Evolutionary conservation across 2,888 invertebrate species (phyloP).

Genomic region (Drosophila paracracens): DNA sequence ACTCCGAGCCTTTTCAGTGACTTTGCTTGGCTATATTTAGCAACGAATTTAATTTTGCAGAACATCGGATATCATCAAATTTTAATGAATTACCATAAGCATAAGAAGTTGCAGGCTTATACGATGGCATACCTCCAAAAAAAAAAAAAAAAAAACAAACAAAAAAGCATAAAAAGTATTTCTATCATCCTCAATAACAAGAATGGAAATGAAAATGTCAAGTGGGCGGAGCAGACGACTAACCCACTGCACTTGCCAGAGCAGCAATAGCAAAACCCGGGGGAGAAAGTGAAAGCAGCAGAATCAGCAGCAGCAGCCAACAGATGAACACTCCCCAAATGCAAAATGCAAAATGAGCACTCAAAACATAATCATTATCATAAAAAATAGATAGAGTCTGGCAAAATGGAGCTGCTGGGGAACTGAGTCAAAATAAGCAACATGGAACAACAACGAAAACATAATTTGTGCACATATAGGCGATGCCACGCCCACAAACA

Average conservation of each 20-base stretch:
- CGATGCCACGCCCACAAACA: slow-evolving; percentile 36
- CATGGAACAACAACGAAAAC: slow-evolving; percentile 30
- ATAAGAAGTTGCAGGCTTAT: slow-evolving; percentile 17
- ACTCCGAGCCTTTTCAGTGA: not conserved
- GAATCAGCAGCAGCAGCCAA: not conserved
- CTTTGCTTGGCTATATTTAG: slow-evolving; percentile 9
- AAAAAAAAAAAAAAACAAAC: slow-evolving; percentile 16
- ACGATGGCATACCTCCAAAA: slow-evolving; percentile 12
- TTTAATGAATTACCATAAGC: slow-evolving; percentile 21
- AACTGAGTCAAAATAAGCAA: slow-evolving; percentile 31
- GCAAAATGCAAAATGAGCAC: slow-evolving; percentile 66
- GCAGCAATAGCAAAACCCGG: slow-evolving; percentile 16
- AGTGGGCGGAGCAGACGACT: not conserved
- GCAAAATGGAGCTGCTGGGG: slow-evolving; percentile 8
- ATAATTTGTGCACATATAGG: slow-evolving; percentile 52
- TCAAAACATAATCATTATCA: slow-evolving; percentile 67
- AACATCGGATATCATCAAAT: slow-evolving; percentile 17
- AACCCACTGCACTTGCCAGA: slow-evolving; percentile 20
- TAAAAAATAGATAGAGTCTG: slow-evolving; percentile 51
- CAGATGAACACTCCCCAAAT: slow-evolving; percentile 57
- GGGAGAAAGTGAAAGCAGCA: slow-evolving; percentile 43
- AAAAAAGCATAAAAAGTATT: slow-evolving; percentile 35
- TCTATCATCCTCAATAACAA: slow-evolving; percentile 35
- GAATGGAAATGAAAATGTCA: slow-evolving; percentile 28
- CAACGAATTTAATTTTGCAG: slow-evolving; percentile 11